Evolutionary conservation across 2,888 invertebrate genomes (phyloP), one percentile per base, ranked within the genome.

Genomic region (Nycteola revayana): DNA sequence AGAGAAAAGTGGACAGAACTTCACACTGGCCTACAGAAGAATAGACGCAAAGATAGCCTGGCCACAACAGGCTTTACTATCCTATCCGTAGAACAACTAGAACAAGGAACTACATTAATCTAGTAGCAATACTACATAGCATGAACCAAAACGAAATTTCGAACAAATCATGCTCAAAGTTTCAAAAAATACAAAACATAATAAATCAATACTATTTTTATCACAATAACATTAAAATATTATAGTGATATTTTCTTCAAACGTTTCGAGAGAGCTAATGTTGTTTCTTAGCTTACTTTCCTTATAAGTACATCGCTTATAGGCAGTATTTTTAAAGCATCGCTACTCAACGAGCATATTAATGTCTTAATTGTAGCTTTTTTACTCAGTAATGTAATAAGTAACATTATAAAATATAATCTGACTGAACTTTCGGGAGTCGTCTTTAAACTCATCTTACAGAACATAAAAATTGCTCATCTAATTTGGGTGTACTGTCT

Each of bases 1-100:
- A 10, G 91, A 91, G 52, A 91, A 91, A 54, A 93, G 91, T 56
- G 94, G 93, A 32, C 94, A 94, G 69, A 95, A 96, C 67, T 96
- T 96, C 82, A 94, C 96, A 75, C 92, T 98, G 77, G 98, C 97
- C 9, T 98, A 96, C 89, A 98, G 98, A 84, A 91, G 98, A 45
- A 95, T 96, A 75, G 98, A 98, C 72, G 98, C 98, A 14, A 98
- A 98, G 87, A 98, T 98, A 57, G 98, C 98, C 37, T 98, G 98
- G 98, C 98, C 98, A 35, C 91, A 92, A 50, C 91, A 91, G 49
- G 88, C 89, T 0, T 39, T 89, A 25, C 65, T 75, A 7, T 89
- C 89, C 18, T 88, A 85, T 49, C 88, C 89, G 0, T 88, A 77
- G 20, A 40, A 32, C 32, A 50, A 34, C 11, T 43, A 41, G 25